These are phyloP conservation scores for Corythornis vintsioides DNA, from an alignment of 2,113 vertebrate genomes.

Conservation along the genomic window DNA sequence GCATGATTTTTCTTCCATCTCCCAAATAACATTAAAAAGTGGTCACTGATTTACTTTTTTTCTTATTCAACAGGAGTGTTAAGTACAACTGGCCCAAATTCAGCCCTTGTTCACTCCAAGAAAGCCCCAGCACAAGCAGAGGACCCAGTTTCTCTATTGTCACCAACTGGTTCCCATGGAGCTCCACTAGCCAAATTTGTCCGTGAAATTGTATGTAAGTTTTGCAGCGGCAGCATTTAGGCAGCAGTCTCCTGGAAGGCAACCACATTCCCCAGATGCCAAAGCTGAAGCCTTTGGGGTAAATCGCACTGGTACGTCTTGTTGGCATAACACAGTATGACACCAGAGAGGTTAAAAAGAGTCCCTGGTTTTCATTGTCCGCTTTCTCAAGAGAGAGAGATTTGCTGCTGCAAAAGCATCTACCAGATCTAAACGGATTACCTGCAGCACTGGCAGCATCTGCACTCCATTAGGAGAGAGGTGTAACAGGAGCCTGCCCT, in stretches of 20 bases:
- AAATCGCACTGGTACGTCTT: neutral
- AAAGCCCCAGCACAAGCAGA: neutral
- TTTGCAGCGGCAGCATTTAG: neutral
- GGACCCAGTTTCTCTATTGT: neutral
- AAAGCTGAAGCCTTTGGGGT: constrained; percentile 1
- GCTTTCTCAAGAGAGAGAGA: neutral
- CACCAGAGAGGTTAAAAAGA: neutral
- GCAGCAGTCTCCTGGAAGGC: neutral
- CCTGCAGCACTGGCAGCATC: constrained; percentile 50
- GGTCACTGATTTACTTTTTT: neutral
- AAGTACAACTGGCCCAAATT: neutral
- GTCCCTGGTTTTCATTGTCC: neutral
- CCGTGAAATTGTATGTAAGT: neutral
- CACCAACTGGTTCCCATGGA: neutral
- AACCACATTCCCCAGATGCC: neutral
- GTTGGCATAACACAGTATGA: neutral
- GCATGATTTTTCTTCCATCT: accelerated
- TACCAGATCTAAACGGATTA: neutral
- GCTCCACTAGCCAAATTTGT: neutral
- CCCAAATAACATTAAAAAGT: neutral
- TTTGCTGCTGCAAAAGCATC: constrained; percentile 2
- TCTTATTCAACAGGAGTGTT: neutral
- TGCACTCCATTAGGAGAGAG: constrained; percentile 14
- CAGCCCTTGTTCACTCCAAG: neutral
- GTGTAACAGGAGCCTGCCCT: neutral